Conservation (phyloP, 2,113 vertebrate genomes). For the Maccullochella peelii region DNA sequence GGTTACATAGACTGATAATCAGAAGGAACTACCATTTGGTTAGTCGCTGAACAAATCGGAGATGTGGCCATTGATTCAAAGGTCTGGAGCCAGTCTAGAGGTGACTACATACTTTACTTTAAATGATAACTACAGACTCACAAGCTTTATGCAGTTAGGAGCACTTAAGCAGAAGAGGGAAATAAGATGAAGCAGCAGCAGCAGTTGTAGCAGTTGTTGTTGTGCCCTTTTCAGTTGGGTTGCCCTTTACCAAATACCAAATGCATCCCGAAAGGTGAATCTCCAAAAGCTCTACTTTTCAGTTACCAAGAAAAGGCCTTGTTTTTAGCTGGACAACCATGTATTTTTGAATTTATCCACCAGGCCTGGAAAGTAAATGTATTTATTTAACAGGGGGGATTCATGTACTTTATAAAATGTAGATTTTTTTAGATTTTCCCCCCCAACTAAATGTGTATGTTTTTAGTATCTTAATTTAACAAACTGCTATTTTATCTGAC, state of each 20-base stretch:
- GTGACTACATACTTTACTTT: no score
- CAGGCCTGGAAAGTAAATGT: neutral
- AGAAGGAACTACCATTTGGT: no score
- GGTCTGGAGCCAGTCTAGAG: no score
- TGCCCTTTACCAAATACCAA: no score
- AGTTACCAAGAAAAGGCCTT: neutral
- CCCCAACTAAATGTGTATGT: neutral
- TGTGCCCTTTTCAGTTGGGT: no score
- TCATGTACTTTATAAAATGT: neutral
- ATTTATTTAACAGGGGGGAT: neutral
- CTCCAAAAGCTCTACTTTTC: neutral
- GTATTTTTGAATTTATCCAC: neutral
- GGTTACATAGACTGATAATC: neutral
- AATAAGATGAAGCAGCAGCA: no score
- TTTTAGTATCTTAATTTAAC: conserved; percentile 4
- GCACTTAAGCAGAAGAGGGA: no score
- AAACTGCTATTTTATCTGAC: neutral
- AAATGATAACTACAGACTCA: no score
- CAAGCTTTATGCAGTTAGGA: no score
- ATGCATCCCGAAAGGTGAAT: neutral
- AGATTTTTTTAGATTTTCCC: neutral
- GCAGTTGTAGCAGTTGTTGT: no score
- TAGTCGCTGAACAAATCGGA: no score
- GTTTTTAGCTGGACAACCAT: neutral
- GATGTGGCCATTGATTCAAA: no score